Base-by-base conservation (phyloP, 2,888 invertebrate genomes). In the Rhagophthalmus giganteus region DNA sequence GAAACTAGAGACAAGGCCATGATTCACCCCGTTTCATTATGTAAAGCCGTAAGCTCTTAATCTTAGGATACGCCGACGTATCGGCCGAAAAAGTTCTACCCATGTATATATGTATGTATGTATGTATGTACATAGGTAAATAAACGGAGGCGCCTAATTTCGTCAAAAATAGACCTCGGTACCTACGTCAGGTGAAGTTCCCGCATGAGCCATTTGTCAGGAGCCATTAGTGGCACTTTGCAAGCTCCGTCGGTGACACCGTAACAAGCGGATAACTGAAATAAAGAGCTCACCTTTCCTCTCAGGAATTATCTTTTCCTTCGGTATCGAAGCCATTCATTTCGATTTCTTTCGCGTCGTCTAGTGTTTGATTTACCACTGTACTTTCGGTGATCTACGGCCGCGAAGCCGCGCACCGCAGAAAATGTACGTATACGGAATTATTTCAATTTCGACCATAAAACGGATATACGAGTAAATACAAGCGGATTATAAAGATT, bases 251-350 rank as follows among this genome's bases (percentile, higher is more conserved):
- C 62, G 64, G 66, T 65, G 67, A 68, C 69, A 68, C 65, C 60
- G 67, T 69, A 68, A 69, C 69, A 68, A 67, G 67, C 67, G 68
- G 68, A 69, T 69, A 69, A 69, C 69, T 69, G 68, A 69, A 69
- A 69, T 69, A 68, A 69, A 69, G 69, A 68, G 68, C 69, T 68
- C 68, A 67, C 66, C 68, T 67, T 64, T 66, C 65, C 68, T 66
- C 68, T 54, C 54, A 63, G 69, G 69, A 68, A 69, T 69, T 68
- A 68, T 68, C 67, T 64, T 58, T 55, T 50, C 62, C 54, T 44
- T 57, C 59, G 58, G 54, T 60, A 61, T 64, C 64, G 61, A 54
- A 59, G 55, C 59, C 57, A 60, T 60, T 60, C 60, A 59, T 60
- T 57, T 57, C 57, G 59, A 60, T 60, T 60, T 60, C 56, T 58